Evolutionary conservation across 2,113 vertebrate genomes (phyloP), one percentile per base, ranked within the genome.

Genomic region (Apteryx mantelli): DNA sequence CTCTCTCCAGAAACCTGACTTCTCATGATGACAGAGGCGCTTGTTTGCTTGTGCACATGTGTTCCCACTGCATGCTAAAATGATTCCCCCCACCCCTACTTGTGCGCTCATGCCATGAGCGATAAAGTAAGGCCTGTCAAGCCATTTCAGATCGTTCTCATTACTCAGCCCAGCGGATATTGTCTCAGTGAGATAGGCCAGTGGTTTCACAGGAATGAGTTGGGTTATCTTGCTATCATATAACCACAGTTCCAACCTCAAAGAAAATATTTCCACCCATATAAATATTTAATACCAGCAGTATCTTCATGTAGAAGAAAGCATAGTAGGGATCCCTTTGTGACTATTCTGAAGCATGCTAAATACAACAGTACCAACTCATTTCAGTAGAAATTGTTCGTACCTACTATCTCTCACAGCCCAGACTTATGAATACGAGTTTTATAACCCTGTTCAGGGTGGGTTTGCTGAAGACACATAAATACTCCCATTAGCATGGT

Each of bases 201-300:
- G 70, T 28, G 68, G 95, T 65, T 84, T 63, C 65, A 75, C 40
- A 89, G 79, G 56, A 93, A 69, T 48, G 40, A 38, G 8, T 5
- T 11, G 79, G 48, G 38, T 70, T 91, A 55, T 88, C 50, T 80
- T 40, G 9, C 42, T 87, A 3, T 3, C 46, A 44, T n/a, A 53
- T 50, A 68, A 85, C 58, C 76, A 56, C 71, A 76, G 61, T 26
- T 44, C 32, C 83, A 92, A 82, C 89, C 91, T 89, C 86, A 94
- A 88, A 85, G 92, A 92, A 96, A 96, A 94, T 91, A 86, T 74
- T 96, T 97, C 89, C 71, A 0, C 38, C 61, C 40, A 30, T n/a
- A 65, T 88, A 83, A 95, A 96, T 96, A 94, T 93, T 96, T 95
- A 83, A 95, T 82, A 42, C 6, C 79, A 89, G 50, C 34, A n/a